Conservation (phyloP, 2,113 vertebrate genomes). For the Muntiacus muntjak region DNA sequence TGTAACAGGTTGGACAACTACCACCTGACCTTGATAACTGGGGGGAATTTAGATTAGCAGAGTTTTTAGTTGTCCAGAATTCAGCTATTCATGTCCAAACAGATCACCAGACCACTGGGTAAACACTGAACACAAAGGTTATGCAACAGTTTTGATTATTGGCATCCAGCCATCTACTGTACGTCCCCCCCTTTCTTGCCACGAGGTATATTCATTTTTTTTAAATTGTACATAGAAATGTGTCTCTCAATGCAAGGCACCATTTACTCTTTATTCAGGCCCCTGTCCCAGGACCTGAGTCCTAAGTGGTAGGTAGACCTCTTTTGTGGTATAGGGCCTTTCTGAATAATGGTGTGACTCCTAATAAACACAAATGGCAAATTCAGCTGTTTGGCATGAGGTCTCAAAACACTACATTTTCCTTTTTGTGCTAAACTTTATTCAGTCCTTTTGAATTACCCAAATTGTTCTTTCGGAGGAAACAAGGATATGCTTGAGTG, state of each 20-base stretch:
- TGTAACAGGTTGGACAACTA: background rate
- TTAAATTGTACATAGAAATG: background rate
- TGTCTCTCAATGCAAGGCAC: background rate
- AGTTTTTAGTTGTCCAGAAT: background rate
- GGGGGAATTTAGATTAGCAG: background rate
- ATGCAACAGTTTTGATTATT: background rate
- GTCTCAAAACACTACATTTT: constrained; percentile 43
- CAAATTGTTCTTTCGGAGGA: background rate
- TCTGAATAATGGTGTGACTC: constrained; percentile 20
- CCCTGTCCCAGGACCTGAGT: background rate
- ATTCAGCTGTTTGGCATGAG: constrained; percentile 42
- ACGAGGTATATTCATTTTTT: background rate
- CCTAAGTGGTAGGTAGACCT: background rate
- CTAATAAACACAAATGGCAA: constrained; percentile 16
- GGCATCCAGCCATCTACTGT: background rate
- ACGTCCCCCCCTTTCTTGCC: background rate
- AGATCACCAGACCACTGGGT: background rate
- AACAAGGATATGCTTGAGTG: constrained; percentile 12
- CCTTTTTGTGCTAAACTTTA: constrained; percentile 18
- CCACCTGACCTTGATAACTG: background rate
- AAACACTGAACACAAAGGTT: background rate
- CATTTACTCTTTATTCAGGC: constrained; percentile 5
- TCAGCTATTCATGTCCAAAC: background rate
- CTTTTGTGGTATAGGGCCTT: background rate
- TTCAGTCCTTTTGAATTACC: constrained; percentile 36